Conservation (phyloP, 2,113 vertebrate genomes). For the Microtus ochrogaster region DNA sequence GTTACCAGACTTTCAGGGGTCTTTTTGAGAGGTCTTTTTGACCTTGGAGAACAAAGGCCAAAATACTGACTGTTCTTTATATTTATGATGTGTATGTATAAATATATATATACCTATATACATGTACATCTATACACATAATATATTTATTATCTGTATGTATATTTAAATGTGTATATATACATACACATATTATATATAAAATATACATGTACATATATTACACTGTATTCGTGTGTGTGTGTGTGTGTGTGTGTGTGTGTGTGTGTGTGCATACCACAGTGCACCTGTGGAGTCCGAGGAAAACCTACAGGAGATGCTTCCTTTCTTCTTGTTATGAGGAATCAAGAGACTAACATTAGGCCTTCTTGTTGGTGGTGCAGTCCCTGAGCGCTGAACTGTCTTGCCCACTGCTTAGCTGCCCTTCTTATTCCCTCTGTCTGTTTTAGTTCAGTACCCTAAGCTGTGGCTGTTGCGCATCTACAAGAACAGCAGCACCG, state of each 20-base stretch:
- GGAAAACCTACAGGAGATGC: not conserved
- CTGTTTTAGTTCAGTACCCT: not conserved
- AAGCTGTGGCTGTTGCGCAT: not conserved
- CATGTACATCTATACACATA: not conserved
- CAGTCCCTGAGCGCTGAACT: not conserved
- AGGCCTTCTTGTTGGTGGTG: not conserved
- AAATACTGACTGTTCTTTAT: not conserved
- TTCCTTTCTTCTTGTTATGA: not conserved
- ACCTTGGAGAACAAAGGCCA: not conserved
- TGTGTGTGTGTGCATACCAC: not conserved
- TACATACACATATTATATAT: not conserved
- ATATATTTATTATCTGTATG: not conserved
- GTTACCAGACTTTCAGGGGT: not conserved
- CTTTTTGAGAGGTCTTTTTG: not conserved
- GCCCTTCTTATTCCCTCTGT: not conserved
- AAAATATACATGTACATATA: too few relatives aligned
- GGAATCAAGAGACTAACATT: not conserved
- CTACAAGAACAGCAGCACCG: too few relatives aligned
- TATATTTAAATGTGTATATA: not conserved
- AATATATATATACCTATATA: not conserved
- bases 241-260: not conserved
- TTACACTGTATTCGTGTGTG: not conserved
- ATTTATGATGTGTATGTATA: not conserved
- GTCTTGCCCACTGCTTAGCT: not conserved
- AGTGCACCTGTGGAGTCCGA: not conserved